Conservation (phyloP, 2,888 invertebrate species). For the Lysandra bellargus region DNA sequence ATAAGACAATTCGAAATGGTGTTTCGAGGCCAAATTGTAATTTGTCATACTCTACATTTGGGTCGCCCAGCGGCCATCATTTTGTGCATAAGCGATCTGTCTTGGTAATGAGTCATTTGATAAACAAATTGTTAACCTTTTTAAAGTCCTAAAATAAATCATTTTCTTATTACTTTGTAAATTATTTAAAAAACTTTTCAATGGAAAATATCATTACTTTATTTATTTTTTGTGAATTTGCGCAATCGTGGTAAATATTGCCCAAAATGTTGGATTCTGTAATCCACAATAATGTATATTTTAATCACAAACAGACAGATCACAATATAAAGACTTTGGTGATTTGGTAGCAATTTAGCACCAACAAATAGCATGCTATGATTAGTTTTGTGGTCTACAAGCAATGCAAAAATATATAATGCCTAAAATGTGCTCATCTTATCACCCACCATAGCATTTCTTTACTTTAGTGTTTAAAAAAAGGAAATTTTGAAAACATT, state of each 20-base stretch:
- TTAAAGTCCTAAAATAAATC: neutral
- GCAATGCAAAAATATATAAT: neutral
- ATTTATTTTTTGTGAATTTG: neutral
- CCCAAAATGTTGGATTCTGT: neutral
- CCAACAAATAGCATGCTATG: neutral
- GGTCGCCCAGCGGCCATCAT: neutral
- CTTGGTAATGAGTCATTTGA: neutral
- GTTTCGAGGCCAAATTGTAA: constrained; percentile 5
- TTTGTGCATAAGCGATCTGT: neutral
- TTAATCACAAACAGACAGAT: neutral
- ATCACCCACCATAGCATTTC: neutral
- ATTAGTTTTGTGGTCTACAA: neutral
- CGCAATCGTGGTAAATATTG: constrained; percentile 7
- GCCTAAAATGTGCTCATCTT: neutral
- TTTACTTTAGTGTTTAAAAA: neutral
- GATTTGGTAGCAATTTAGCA: neutral
- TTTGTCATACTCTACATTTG: constrained; percentile 6
- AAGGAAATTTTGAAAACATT: neutral
- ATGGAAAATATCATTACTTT: neutral
- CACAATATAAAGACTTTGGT: neutral
- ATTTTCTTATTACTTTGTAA: neutral
- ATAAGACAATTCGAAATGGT: constrained; percentile 47
- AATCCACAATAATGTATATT: neutral
- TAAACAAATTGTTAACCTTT: neutral
- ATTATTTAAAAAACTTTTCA: neutral